Conservation (phyloP, 2,113 vertebrate genomes). For the Laticauda laticaudata region DNA sequence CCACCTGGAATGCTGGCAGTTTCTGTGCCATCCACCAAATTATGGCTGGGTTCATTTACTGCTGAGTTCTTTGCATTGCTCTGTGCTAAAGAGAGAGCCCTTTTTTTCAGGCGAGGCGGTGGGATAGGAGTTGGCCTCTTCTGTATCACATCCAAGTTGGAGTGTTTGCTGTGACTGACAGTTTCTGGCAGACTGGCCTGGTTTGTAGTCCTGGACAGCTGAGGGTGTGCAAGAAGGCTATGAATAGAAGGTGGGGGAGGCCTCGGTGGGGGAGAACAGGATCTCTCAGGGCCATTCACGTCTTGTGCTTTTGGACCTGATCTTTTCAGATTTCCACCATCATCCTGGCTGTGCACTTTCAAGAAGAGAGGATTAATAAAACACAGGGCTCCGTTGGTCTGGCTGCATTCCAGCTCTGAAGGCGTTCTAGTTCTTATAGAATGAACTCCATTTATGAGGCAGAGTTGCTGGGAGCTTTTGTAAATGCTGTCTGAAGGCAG, state of each 20-base stretch:
- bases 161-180: conserved; percentile 63
- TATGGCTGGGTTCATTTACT: not conserved
- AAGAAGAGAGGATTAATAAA: conserved; percentile 92
- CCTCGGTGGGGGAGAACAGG: conserved; percentile 77
- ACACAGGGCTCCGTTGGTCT: conserved; percentile 84
- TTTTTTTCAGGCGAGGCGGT: conserved; percentile 78
- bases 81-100: conserved; percentile 71
- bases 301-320: conserved; percentile 58
- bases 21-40: conserved; percentile 56
- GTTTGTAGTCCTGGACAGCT: conserved; percentile 70
- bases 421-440: conserved; percentile 77
- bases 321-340: conserved; percentile 64
- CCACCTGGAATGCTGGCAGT: conserved; percentile 70
- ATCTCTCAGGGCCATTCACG: conserved; percentile 67
- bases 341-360: conserved; percentile 82
- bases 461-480: conserved; percentile 70
- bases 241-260: conserved; percentile 79
- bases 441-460: conserved; percentile 83
- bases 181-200: conserved; percentile 79
- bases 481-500: conserved; percentile 68
- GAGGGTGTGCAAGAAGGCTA: conserved; percentile 69
- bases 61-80: conserved; percentile 31
- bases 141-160: conserved; percentile 64
- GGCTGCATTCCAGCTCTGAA: conserved; percentile 78
- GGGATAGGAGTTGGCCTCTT: conserved; percentile 72